Conservation (phyloP, 2,888 invertebrate species). For the Coenonympha arcania region DNA sequence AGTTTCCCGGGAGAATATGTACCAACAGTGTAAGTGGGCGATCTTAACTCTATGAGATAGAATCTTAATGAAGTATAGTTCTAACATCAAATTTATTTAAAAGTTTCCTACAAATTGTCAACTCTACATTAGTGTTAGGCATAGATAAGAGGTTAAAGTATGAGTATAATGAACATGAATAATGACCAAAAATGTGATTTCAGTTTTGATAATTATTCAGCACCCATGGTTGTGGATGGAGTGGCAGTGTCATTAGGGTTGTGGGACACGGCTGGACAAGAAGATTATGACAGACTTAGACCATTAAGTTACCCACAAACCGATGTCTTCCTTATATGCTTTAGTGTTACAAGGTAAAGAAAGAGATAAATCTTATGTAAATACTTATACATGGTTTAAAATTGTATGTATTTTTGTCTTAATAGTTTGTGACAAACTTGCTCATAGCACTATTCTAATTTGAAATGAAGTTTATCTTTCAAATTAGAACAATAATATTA, state of each 20-base stretch:
- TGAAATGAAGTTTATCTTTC: too few species aligned
- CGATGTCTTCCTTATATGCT: conserved; percentile 99
- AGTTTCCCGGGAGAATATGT: conserved; percentile 96
- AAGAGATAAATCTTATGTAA: conserved; percentile 25
- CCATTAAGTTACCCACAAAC: conserved; percentile 99
- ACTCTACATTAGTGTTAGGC: too few species aligned
- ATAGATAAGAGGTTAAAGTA: too few species aligned
- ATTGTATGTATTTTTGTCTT: too few species aligned
- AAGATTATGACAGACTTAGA: conserved; percentile 96
- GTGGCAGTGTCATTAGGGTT: conserved; percentile 96
- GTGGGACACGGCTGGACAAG: conserved; percentile 99
- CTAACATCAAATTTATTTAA: background rate
- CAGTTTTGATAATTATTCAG: conserved; percentile 98
- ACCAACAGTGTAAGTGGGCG: conserved; percentile 88
- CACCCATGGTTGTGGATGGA: conserved; percentile 98
- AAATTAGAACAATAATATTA: too few species aligned
- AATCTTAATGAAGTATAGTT: background rate
- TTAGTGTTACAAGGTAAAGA: conserved; percentile 95
- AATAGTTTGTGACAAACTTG: too few species aligned
- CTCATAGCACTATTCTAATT: too few species aligned
- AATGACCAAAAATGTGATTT: too few species aligned
- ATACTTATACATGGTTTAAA: too few species aligned
- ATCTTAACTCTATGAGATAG: conserved; percentile 25
- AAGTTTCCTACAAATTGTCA: background rate
- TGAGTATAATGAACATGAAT: too few species aligned